These are phyloP conservation scores for Danionella dracula DNA, from an alignment of 2,797 vertebrate species.

Conservation along the genomic window DNA sequence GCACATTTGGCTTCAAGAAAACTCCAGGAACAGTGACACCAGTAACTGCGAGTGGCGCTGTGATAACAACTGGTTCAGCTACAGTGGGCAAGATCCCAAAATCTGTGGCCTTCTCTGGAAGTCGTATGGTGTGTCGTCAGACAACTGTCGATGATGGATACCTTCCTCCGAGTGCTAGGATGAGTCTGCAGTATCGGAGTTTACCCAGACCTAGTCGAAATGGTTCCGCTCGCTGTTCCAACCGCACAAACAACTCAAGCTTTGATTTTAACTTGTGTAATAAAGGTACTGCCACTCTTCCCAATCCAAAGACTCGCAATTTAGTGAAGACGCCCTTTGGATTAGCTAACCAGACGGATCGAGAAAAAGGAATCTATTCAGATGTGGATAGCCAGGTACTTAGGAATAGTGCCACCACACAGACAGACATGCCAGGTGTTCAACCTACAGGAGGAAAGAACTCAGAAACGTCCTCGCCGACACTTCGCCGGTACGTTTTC, in stretches of 20 bases:
- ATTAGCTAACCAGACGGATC: conserved; percentile 81
- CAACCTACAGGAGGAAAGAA: conserved; percentile 73
- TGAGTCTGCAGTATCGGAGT: conserved; percentile 78
- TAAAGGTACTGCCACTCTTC: conserved; percentile 69
- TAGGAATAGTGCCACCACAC: not conserved
- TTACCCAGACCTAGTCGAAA: conserved; percentile 79
- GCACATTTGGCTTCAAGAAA: conserved; percentile 85
- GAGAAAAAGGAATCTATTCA: conserved; percentile 82
- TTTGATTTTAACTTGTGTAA: conserved; percentile 77
- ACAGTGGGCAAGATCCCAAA: conserved; percentile 83
- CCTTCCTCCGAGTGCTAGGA: conserved; percentile 69
- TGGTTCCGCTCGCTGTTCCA: conserved; percentile 42
- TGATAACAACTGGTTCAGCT: conserved; percentile 79
- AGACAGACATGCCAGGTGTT: conserved; percentile 64
- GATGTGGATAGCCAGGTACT: conserved; percentile 73
- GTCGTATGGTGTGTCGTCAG: conserved; percentile 57
- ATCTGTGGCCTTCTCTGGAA: conserved; percentile 70
- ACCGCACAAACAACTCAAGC: conserved; percentile 72
- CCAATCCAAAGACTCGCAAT: conserved; percentile 37
- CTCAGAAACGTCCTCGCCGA: conserved; percentile 81
- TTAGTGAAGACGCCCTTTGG: conserved; percentile 64
- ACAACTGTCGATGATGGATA: conserved; percentile 79
- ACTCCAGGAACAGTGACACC: conserved; percentile 66
- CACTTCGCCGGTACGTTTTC: conserved; percentile 75
- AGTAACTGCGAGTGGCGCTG: conserved; percentile 76